Percentiles rank a stretch among this genome's conserved stretches.
Conservation (phyloP, 1,140 invertebrate genomes). For the Procambarus clarkii region DNA sequence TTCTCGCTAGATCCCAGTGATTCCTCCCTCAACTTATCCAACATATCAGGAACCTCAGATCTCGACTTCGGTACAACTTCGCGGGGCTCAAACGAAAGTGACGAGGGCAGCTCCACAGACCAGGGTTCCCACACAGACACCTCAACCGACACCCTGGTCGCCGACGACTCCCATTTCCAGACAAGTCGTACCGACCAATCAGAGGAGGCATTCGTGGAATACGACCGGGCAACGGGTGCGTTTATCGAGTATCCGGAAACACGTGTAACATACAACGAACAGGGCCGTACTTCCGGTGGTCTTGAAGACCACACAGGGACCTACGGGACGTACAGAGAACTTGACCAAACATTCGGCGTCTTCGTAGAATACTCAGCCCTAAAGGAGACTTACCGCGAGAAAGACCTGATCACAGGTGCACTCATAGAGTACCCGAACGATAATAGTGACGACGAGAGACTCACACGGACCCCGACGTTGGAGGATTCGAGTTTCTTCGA, state of each 20-base stretch:
- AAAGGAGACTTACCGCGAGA: background rate
- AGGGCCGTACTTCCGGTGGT: background rate
- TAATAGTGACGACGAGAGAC: slow-evolving; percentile 27
- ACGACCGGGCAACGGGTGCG: slow-evolving; percentile 14
- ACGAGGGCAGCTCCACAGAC: slow-evolving; percentile 40
- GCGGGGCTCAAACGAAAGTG: slow-evolving; percentile 27
- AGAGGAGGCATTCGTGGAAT: background rate
- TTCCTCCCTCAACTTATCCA: background rate
- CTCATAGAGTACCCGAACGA: slow-evolving; percentile 43
- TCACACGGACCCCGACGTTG: slow-evolving; percentile 18
- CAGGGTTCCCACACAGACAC: slow-evolving; percentile 54
- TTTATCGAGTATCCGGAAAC: slow-evolving; percentile 27
- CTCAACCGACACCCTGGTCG: slow-evolving; percentile 46
- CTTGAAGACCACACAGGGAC: background rate
- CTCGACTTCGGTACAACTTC: background rate
- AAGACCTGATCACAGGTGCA: slow-evolving; percentile 6
- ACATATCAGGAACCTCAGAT: background rate
- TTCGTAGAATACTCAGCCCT: background rate
- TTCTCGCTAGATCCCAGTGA: background rate
- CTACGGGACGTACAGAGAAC: background rate
- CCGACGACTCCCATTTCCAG: slow-evolving; percentile 14
- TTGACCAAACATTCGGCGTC: background rate
- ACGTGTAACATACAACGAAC: background rate
- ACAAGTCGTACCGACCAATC: background rate
- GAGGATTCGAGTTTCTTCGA: slow-evolving; percentile 25